phyloP scores from a whole-genome alignment of 2,113 vertebrate species.

The Delphinapterus leucas region DNA sequence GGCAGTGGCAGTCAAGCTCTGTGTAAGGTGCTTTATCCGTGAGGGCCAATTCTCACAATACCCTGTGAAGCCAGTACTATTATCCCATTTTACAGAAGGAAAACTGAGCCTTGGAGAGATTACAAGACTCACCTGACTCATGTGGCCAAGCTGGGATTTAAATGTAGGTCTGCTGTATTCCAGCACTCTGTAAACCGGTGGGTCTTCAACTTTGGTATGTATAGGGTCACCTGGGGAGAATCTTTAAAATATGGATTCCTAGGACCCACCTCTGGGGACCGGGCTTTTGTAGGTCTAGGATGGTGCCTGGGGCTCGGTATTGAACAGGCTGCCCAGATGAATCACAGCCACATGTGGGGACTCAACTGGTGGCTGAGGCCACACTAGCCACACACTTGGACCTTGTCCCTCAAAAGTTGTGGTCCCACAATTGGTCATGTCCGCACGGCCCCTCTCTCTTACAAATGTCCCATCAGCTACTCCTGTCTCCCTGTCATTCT shows the following conservation, averaged over 20 bases:
- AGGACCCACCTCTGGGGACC: neutral
- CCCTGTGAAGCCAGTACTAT: neutral
- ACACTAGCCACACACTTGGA: neutral
- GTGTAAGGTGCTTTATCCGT: neutral
- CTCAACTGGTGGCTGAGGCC: neutral
- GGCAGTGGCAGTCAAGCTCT: neutral
- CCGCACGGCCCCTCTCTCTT: neutral
- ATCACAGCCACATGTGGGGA: neutral
- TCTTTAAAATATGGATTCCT: neutral
- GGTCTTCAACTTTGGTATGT: neutral
- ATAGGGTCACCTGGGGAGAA: neutral
- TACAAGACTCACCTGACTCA: neutral
- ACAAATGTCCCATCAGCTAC: neutral
- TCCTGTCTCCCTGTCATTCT: neutral
- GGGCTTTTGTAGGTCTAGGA: neutral
- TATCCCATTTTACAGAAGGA: constrained; percentile 4
- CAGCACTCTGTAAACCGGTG: neutral
- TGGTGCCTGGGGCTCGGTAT: neutral
- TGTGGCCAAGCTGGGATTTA: neutral
- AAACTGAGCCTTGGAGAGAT: neutral
- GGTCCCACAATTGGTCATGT: neutral
- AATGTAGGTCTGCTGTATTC: neutral
- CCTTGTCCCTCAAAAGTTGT: neutral
- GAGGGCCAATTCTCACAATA: neutral
- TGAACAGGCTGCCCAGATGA: neutral